Base-by-base conservation (phyloP, 2,797 vertebrate genomes). In the Sphaeramia orbicularis region DNA sequence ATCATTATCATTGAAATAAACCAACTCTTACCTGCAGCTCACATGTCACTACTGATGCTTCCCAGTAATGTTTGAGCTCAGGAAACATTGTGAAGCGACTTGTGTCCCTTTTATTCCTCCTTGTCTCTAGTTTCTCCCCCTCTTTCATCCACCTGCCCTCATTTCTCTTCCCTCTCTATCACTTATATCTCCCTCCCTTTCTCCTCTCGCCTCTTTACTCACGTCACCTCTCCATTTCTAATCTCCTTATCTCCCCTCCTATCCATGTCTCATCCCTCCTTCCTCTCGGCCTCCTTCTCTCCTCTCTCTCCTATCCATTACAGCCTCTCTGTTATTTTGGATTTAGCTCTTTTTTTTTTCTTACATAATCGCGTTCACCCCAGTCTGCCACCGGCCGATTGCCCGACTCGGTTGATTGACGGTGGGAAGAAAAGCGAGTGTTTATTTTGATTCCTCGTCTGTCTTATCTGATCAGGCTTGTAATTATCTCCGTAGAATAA, bases 401-500 rank as follows among this genome's bases (percentile, higher is more conserved):
- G n/a, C 37, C 24, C 9, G 2, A 13, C 40, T 53, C 19, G 0
- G 14, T 4, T 74, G 78, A 78, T 76, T 69, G 72, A 81, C 38
- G 57, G 80, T 64, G 74, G 70, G 73, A 75, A 68, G 68, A 65
- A 21, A 32, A 64, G 54, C 32, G 47, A 48, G 71, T 10, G 78
- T 76, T 81, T 81, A 71, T 79, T 84, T 70, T 75, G 68, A 81
- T 75, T 70, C 56, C 14, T 64, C 9, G 13, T 6, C 27, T 10
- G 53, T 61, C 52, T 76, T 45, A 48, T 73, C 64, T 50, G 80
- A 69, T 13, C 24, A n/a, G 52, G 43, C 12, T 7, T 59, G 53
- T 80, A 64, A 79, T 85, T 68, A 80, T 68, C 45, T 27, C 35
- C 47, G 78, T 41, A 24, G 27, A 44, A 44, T 21, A 6, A 40